These are phyloP conservation scores for Plotosus lineatus DNA, from an alignment of 2,113 vertebrate species.

Conservation along the genomic window DNA sequence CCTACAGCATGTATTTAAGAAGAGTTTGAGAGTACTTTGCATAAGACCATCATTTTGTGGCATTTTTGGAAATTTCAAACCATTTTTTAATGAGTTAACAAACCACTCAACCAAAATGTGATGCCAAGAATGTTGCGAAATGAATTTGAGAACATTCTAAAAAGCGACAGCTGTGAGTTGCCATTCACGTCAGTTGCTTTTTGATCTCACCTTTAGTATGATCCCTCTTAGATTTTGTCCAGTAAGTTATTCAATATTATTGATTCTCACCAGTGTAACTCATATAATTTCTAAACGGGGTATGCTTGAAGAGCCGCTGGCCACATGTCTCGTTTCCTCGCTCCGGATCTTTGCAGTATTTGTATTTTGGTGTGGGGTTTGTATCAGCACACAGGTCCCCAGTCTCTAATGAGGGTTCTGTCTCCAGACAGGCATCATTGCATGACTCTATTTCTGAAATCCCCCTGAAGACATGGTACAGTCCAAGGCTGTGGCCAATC, in stretches of 20 bases:
- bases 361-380: slow-evolving; percentile 92
- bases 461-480: slow-evolving; percentile 96
- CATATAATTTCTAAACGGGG: slow-evolving; percentile 98
- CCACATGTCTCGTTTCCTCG: slow-evolving; percentile 94
- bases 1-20: too few relatives aligned
- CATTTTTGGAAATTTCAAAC: too few relatives aligned
- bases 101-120: too few relatives aligned
- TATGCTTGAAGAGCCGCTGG: slow-evolving; percentile 84
- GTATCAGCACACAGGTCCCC: slow-evolving; percentile 96
- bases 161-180: too few relatives aligned
- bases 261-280: slow-evolving; percentile 87
- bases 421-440: slow-evolving; percentile 95
- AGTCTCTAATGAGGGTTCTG: slow-evolving; percentile 90
- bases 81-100: too few relatives aligned
- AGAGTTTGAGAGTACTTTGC: too few relatives aligned
- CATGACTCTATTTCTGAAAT: slow-evolving; percentile 97
- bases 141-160: too few relatives aligned
- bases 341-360: slow-evolving; percentile 88
- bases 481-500: slow-evolving; percentile 94
- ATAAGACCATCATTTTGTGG: too few relatives aligned
- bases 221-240: too few relatives aligned
- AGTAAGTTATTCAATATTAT: neutral
- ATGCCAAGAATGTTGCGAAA: too few relatives aligned
- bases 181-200: too few relatives aligned
- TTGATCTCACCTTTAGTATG: too few relatives aligned